Evolutionary conservation across 1,140 invertebrate species (phyloP).

Genomic region (Drosophila hydei): DNA sequence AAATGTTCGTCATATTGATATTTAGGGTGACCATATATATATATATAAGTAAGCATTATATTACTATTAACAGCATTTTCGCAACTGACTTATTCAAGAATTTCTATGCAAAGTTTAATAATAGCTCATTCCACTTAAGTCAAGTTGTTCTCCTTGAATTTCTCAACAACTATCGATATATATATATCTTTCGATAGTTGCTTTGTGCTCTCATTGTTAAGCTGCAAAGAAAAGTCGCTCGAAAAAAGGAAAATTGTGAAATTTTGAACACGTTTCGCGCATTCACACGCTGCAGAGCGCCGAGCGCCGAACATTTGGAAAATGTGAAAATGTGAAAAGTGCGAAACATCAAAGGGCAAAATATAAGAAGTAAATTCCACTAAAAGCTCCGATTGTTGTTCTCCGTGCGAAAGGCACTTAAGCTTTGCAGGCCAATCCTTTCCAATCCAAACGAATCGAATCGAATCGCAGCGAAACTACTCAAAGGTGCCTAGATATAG

Average conservation of each 20-base stretch:
- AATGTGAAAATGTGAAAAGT: not conserved
- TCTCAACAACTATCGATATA: not conserved
- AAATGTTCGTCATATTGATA: too few species aligned
- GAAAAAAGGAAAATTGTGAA: not conserved
- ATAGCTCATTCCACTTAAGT: too few species aligned
- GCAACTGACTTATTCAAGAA: too few species aligned
- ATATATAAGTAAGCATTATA: too few species aligned
- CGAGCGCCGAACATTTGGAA: slow-evolving; percentile 18
- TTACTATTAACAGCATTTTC: too few species aligned
- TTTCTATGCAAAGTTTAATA: too few species aligned
- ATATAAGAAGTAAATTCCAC: slow-evolving; percentile 35
- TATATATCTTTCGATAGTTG: not conserved
- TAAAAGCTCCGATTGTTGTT: slow-evolving; percentile 43
- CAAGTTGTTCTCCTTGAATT: too few species aligned
- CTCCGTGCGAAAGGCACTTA: slow-evolving; percentile 32
- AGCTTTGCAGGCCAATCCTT: slow-evolving; percentile 32
- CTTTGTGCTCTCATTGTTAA: not conserved
- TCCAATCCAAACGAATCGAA: slow-evolving; percentile 9
- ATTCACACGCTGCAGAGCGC: not conserved
- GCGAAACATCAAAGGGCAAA: slow-evolving; percentile 37
- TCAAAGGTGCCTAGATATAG: slow-evolving; percentile 11
- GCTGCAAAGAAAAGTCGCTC: not conserved
- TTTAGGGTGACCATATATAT: too few species aligned
- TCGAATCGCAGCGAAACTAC: slow-evolving; percentile 38
- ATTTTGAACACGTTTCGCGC: slow-evolving; percentile 10